Conservation (phyloP, 2,888 invertebrate species). For the Baronia brevicornis region DNA sequence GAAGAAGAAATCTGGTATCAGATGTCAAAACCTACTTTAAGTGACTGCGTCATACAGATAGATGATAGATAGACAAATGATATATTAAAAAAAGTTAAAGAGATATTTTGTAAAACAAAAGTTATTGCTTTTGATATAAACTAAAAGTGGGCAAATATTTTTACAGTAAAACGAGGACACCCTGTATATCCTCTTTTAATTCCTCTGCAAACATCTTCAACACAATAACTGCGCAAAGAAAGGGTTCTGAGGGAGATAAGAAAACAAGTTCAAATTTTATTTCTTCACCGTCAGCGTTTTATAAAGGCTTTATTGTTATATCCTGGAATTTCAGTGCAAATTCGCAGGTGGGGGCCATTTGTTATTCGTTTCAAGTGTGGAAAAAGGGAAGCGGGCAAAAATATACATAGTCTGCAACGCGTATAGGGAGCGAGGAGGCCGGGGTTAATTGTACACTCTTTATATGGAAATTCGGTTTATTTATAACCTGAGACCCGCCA, state of each 20-base stretch:
- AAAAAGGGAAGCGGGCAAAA: constrained; percentile 22
- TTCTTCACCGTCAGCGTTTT: constrained; percentile 15
- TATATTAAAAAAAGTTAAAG: too few species aligned
- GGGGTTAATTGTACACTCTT: constrained; percentile 16
- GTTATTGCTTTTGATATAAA: too few species aligned
- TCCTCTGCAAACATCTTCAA: constrained; percentile 3
- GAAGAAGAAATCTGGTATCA: too few species aligned
- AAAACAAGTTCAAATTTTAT: constrained; percentile 14
- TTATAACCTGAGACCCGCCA: constrained; percentile 24
- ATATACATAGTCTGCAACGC: constrained; percentile 23
- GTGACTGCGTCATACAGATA: too few species aligned
- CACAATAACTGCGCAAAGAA: constrained; percentile 6
- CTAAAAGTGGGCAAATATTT: too few species aligned
- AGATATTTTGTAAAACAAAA: too few species aligned
- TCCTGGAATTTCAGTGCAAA: constrained; percentile 22
- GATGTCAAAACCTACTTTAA: too few species aligned
- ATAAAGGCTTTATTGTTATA: constrained; percentile 25
- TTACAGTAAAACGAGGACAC: too few species aligned
- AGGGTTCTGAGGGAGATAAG: constrained; percentile 10
- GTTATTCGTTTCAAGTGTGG: constrained; percentile 28
- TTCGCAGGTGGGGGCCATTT: constrained; percentile 33
- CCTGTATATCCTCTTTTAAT: too few species aligned
- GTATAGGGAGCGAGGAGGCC: constrained; percentile 20
- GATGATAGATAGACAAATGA: too few species aligned
- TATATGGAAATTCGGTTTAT: constrained; percentile 27